Conservation (phyloP, 1,140 invertebrate species). For the Drosophila mauritiana region DNA sequence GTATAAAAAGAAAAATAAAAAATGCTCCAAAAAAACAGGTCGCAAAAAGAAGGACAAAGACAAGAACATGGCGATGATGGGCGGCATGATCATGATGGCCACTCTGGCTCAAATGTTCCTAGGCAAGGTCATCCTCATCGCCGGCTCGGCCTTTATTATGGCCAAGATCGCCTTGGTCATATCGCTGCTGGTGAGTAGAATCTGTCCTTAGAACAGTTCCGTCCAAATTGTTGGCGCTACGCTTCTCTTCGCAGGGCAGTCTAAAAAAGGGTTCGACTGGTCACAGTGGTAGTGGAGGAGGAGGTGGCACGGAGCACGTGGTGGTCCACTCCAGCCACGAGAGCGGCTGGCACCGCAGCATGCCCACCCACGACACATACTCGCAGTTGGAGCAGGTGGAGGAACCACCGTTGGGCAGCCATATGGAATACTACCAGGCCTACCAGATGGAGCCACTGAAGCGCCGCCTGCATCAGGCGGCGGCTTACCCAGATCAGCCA, state of each 20-base stretch:
- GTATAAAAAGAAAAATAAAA: conserved; percentile 66
- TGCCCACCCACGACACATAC: conserved; percentile 57
- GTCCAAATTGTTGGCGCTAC: conserved; percentile 59
- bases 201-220: conserved; percentile 15
- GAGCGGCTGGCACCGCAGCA: conserved; percentile 79
- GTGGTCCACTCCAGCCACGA: conserved; percentile 85
- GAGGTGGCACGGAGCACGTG: conserved; percentile 85
- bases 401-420: conserved; percentile 20
- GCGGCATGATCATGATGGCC: conserved; percentile 87
- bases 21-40: conserved; percentile 79
- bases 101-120: conserved; percentile 89
- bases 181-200: conserved; percentile 86
- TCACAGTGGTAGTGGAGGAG: conserved; percentile 83
- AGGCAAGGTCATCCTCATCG: conserved; percentile 88
- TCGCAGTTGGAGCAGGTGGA: conserved; percentile 35
- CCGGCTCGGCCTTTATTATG: conserved; percentile 88
- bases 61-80: conserved; percentile 87
- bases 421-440: conserved; percentile 55
- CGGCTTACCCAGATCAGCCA: not conserved
- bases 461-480: conserved; percentile 42
- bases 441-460: conserved; percentile 48
- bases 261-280: conserved; percentile 87
- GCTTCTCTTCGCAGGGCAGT: conserved; percentile 85
- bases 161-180: conserved; percentile 89
- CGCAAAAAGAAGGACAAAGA: conserved; percentile 84